phyloP scores from a whole-genome alignment of 2,888 invertebrate genomes.

The Tanaodytes sp. region DNA sequence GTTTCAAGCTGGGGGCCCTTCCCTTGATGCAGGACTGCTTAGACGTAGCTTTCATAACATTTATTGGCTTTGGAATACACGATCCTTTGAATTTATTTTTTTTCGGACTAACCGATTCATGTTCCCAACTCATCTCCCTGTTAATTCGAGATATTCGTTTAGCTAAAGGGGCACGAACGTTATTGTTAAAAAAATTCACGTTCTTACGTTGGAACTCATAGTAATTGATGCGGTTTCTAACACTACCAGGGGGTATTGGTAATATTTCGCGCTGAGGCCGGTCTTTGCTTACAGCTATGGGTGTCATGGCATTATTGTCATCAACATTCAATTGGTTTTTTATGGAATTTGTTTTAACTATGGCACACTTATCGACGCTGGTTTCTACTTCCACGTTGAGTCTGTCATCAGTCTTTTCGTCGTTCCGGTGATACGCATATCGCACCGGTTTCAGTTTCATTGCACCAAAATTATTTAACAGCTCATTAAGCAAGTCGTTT shows the following conservation, averaged over 20 bases:
- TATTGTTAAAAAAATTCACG: constrained; percentile 61
- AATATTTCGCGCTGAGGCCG: constrained; percentile 64
- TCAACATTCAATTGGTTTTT: constrained; percentile 64
- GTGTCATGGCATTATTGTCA: constrained; percentile 70
- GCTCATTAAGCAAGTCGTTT: constrained; percentile 65
- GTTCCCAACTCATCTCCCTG: constrained; percentile 6
- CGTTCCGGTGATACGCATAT: constrained; percentile 10
- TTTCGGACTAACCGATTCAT: constrained; percentile 1
- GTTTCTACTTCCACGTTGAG: constrained; percentile 34
- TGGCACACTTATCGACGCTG: constrained; percentile 66
- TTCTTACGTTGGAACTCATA: constrained; percentile 66
- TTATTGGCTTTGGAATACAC: not conserved
- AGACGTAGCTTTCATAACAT: constrained; percentile 5
- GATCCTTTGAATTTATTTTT: not conserved
- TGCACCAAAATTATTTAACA: constrained; percentile 65
- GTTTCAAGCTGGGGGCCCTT: constrained; percentile 50
- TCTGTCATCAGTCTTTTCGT: constrained; percentile 44
- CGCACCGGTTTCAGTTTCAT: constrained; percentile 64
- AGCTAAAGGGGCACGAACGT: constrained; percentile 57
- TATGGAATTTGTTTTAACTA: constrained; percentile 61
- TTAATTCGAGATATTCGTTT: constrained; percentile 30
- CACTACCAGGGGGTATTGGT: constrained; percentile 69
- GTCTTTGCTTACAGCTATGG: constrained; percentile 69
- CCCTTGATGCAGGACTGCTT: constrained; percentile 58
- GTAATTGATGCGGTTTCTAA: constrained; percentile 68